Percentiles rank a stretch among this genome's conserved stretches.
Conservation (phyloP, 2,888 invertebrate species). For the Lycaena phlaeas region DNA sequence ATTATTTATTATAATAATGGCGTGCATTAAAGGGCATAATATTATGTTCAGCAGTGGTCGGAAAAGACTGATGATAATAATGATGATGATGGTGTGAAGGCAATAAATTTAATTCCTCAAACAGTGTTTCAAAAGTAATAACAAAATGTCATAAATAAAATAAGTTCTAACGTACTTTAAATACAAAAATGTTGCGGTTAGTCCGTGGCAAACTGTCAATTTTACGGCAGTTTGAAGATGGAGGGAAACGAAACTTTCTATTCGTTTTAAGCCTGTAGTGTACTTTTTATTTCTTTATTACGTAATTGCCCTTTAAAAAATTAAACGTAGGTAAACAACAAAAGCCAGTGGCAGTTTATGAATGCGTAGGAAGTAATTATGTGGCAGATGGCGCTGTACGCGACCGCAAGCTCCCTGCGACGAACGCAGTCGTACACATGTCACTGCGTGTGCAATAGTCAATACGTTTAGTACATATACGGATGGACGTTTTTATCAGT, state of each 20-base stretch:
- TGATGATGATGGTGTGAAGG: too few relatives aligned
- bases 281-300: constrained; percentile 55
- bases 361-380: constrained; percentile 64
- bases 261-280: constrained; percentile 35
- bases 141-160: background rate
- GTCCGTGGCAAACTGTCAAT: constrained; percentile 40
- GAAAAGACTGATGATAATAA: too few relatives aligned
- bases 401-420: constrained; percentile 28
- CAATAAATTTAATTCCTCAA: background rate
- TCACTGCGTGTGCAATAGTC: too few relatives aligned
- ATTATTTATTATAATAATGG: too few relatives aligned
- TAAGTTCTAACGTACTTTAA: constrained; percentile 19
- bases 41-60: too few relatives aligned
- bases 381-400: constrained; percentile 50
- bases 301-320: constrained; percentile 54
- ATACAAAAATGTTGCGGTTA: constrained; percentile 47
- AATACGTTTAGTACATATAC: too few relatives aligned
- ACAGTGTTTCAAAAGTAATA: too few relatives aligned
- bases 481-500: too few relatives aligned
- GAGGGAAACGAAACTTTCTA: constrained; percentile 48
- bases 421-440: constrained; percentile 21
- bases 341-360: constrained; percentile 36
- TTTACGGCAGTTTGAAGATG: constrained; percentile 50
- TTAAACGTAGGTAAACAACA: constrained; percentile 42
- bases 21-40: too few relatives aligned